These are phyloP conservation scores for Pseudorhombus dupliciocellatus DNA, from an alignment of 2,113 vertebrate species.

Conservation along the genomic window DNA sequence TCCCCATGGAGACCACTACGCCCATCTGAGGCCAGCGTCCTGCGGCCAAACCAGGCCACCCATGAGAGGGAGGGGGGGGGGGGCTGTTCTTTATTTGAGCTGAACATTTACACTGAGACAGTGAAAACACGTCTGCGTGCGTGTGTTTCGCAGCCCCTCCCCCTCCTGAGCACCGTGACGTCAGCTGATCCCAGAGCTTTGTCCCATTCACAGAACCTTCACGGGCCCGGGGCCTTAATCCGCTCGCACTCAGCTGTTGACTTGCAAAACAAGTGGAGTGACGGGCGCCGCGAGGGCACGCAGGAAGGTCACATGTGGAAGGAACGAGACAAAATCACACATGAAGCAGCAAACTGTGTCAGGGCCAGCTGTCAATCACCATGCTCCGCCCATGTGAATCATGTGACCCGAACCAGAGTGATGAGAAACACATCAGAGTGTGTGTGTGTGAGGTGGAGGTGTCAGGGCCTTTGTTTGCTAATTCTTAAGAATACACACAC, in stretches of 20 bases:
- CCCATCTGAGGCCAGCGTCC: constrained; percentile 51
- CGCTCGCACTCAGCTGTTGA: neutral
- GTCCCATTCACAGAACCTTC: constrained; percentile 75
- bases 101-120: constrained; percentile 3
- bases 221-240: constrained; percentile 67
- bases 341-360: too few species aligned
- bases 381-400: too few species aligned
- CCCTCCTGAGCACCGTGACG: constrained; percentile 56
- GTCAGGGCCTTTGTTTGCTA: too few species aligned
- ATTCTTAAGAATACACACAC: too few species aligned
- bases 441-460: too few species aligned
- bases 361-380: too few species aligned
- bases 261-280: constrained; percentile 58
- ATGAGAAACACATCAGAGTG: too few species aligned
- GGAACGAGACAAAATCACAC: too few species aligned
- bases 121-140: neutral
- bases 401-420: too few species aligned
- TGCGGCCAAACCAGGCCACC: constrained; percentile 72
- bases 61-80: constrained; percentile 41
- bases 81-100: constrained; percentile 25
- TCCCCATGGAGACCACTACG: constrained; percentile 78
- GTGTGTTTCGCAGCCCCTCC: constrained; percentile 40
- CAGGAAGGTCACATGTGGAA: neutral
- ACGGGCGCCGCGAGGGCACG: constrained; percentile 7
- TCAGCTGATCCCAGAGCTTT: constrained; percentile 68